Percentiles rank a stretch among this genome's conserved stretches.
phyloP scores from a whole-genome alignment of 2,888 invertebrate species.

The Drosophila robusta region DNA sequence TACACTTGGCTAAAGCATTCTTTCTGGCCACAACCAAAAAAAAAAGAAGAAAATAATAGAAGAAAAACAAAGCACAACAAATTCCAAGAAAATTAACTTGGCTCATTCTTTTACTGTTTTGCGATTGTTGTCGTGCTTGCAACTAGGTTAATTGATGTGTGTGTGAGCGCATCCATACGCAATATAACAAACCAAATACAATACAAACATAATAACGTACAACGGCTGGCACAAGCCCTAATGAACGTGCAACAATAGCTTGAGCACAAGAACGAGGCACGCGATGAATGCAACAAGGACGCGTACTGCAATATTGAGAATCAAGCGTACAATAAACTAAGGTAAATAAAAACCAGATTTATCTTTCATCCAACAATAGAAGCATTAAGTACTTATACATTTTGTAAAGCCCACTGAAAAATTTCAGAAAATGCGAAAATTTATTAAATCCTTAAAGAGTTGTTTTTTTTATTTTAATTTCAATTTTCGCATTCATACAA shows the following conservation, averaged over 20 bases:
- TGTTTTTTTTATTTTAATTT: background rate
- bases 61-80: slow-evolving; percentile 31
- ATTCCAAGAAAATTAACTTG: slow-evolving; percentile 71
- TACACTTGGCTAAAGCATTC: slow-evolving; percentile 48
- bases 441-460: background rate
- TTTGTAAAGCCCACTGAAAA: background rate
- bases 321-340: slow-evolving; percentile 11
- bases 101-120: slow-evolving; percentile 39
- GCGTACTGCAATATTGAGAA: slow-evolving; percentile 12
- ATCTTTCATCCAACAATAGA: background rate
- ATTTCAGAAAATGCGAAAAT: background rate
- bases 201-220: slow-evolving; percentile 15
- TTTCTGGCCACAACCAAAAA: slow-evolving; percentile 2
- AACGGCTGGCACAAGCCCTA: slow-evolving; percentile 9
- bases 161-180: slow-evolving; percentile 43
- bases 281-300: slow-evolving; percentile 56
- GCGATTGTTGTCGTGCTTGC: slow-evolving; percentile 35
- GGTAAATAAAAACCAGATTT: slow-evolving; percentile 30
- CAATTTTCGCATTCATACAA: too few species aligned
- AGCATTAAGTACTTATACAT: background rate
- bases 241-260: slow-evolving; percentile 51
- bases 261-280: slow-evolving; percentile 22
- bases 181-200: slow-evolving; percentile 47
- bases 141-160: slow-evolving; percentile 73
- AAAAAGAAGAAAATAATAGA: slow-evolving; percentile 4